Conservation (phyloP, 2,888 invertebrate species). For the Melipona beecheii region DNA sequence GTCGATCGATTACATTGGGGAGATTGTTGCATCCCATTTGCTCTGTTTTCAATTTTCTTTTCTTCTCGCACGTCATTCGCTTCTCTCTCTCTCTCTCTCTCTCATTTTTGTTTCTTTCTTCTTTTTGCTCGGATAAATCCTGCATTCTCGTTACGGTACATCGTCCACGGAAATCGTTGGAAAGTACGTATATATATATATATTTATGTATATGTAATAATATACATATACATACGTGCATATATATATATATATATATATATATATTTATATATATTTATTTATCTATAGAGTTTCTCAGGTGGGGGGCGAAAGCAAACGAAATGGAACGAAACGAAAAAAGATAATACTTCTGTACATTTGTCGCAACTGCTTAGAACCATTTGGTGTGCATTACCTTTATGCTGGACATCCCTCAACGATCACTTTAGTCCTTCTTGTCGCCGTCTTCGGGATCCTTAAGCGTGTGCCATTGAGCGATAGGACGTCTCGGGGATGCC, state of each 20-base stretch:
- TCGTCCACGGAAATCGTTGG: slow-evolving; percentile 48
- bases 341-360: slow-evolving; percentile 56
- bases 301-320: slow-evolving; percentile 45
- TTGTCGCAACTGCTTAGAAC: slow-evolving; percentile 58
- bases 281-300: slow-evolving; percentile 49
- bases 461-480: slow-evolving; percentile 99
- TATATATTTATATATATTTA: slow-evolving; percentile 19
- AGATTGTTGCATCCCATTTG: slow-evolving; percentile 27
- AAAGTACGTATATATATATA: slow-evolving; percentile 41
- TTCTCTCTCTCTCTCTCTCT: neutral
- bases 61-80: slow-evolving; percentile 1
- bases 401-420: slow-evolving; percentile 52
- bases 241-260: slow-evolving; percentile 17
- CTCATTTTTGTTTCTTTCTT: slow-evolving; percentile 7
- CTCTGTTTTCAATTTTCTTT: slow-evolving; percentile 8
- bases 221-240: neutral
- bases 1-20: slow-evolving; percentile 30
- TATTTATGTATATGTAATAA: slow-evolving; percentile 4
- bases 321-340: slow-evolving; percentile 43
- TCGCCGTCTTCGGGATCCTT: slow-evolving; percentile 98
- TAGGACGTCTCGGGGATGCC: slow-evolving; percentile 99
- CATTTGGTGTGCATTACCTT: slow-evolving; percentile 69
- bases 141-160: slow-evolving; percentile 25
- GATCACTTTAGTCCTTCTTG: slow-evolving; percentile 89
- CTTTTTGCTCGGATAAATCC: slow-evolving; percentile 33